Percentiles rank a stretch among this genome's conserved stretches.
Evolutionary conservation across 2,113 vertebrate genomes (phyloP).

Genomic region (Sapajus apella): DNA sequence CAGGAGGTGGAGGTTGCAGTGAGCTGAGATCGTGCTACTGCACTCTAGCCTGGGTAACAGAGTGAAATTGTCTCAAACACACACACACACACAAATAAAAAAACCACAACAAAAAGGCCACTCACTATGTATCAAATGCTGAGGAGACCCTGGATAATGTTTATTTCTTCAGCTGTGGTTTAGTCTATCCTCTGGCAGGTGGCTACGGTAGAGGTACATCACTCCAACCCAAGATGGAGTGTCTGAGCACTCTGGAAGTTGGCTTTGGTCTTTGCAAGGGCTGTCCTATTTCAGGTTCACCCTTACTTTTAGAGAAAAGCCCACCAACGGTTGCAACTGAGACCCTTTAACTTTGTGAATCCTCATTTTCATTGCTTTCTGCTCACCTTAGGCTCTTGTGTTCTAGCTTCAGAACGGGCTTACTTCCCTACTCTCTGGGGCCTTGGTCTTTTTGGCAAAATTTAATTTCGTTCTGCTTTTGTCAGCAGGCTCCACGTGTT

Average conservation of each 20-base stretch:
- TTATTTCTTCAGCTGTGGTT: background rate
- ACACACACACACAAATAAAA: too few relatives aligned
- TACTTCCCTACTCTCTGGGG: background rate
- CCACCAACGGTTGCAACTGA: background rate
- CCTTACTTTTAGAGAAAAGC: background rate
- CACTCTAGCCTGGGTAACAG: too few relatives aligned
- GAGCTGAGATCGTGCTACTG: too few relatives aligned
- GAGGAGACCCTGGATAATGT: background rate
- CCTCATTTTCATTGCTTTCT: background rate
- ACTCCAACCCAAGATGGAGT: too few relatives aligned
- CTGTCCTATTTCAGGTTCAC: background rate
- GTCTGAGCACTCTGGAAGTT: fast-evolving
- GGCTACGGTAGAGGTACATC: background rate
- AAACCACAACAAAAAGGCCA: too few relatives aligned
- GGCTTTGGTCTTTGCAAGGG: background rate
- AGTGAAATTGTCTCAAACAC: too few relatives aligned
- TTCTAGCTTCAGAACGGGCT: background rate
- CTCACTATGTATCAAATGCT: background rate
- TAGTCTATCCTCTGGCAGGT: too few relatives aligned
- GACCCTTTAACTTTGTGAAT: background rate
- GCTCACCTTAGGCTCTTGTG: background rate
- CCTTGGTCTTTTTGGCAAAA: background rate
- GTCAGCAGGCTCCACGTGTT: background rate
- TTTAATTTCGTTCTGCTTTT: background rate
- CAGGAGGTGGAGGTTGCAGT: too few relatives aligned